phyloP scores from a whole-genome alignment of 2,888 invertebrate genomes.

The Eulithis prunata region DNA sequence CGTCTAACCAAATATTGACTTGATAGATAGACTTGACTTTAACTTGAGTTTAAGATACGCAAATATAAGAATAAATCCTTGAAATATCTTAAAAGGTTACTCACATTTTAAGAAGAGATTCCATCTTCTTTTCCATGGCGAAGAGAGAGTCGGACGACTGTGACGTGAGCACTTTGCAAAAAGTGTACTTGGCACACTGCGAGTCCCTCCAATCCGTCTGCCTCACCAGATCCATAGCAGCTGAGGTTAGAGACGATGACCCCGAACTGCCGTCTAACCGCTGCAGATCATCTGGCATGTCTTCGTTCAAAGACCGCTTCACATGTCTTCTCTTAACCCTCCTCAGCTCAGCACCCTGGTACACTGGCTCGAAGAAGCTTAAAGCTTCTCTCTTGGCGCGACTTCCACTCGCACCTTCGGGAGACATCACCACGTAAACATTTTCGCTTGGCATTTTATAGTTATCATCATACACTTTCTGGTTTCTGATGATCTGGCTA shows the following conservation, averaged over 20 bases:
- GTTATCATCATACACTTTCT: constrained; percentile 77
- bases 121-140: constrained; percentile 93
- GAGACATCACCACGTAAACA: constrained; percentile 81
- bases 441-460: constrained; percentile 83
- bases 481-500: constrained; percentile 70
- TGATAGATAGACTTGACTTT: too few relatives aligned
- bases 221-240: constrained; percentile 76
- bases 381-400: constrained; percentile 68
- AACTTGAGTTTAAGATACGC: constrained; percentile 4
- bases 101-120: constrained; percentile 89
- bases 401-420: constrained; percentile 61
- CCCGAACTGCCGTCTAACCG: constrained; percentile 59
- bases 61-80: too few relatives aligned
- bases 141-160: constrained; percentile 88
- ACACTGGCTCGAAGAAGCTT: constrained; percentile 57
- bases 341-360: constrained; percentile 52
- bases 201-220: constrained; percentile 89
- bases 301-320: constrained; percentile 66
- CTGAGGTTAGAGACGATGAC: constrained; percentile 66
- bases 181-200: constrained; percentile 90
- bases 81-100: constrained; percentile 58
- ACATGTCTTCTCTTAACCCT: constrained; percentile 62
- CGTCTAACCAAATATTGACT: not conserved
- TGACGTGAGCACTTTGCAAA: constrained; percentile 89
- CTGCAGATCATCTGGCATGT: constrained; percentile 75